These are phyloP conservation scores for Synodontis membranacea DNA, from an alignment of 2,113 vertebrate genomes.

Conservation along the genomic window DNA sequence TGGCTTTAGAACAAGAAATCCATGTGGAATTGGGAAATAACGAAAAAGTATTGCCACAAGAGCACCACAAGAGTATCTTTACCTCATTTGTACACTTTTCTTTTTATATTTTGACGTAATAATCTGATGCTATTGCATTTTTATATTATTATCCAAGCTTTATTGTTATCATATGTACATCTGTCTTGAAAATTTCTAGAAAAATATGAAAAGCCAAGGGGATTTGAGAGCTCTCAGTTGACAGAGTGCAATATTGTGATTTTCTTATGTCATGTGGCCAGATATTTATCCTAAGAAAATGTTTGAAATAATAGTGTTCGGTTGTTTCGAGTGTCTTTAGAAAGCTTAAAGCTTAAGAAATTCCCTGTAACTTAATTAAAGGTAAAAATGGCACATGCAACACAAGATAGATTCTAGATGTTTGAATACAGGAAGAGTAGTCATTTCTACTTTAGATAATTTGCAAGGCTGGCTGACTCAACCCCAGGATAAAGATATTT, in stretches of 20 bases:
- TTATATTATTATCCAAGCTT: not conserved
- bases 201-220: not conserved
- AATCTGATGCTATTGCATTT: no score
- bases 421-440: not conserved
- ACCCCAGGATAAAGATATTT: not conserved
- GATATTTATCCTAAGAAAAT: not conserved
- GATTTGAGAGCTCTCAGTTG: not conserved
- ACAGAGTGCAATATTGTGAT: not conserved
- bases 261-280: not conserved
- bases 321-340: not conserved
- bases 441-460: not conserved
- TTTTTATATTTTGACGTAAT: no score
- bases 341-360: not conserved
- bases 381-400: not conserved
- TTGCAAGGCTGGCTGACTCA: not conserved
- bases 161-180: not conserved
- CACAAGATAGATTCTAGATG: not conserved
- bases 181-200: not conserved
- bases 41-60: not conserved
- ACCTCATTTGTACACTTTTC: not conserved
- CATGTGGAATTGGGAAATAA: slow-evolving; percentile 13
- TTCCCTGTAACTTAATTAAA: not conserved
- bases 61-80: not conserved
- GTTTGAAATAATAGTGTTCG: not conserved
- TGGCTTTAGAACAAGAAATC: slow-evolving; percentile 31